Percentiles rank a stretch among this genome's conserved stretches.
phyloP scores from a whole-genome alignment of 1,140 invertebrate species.

The Drosophila pallidifrons region DNA sequence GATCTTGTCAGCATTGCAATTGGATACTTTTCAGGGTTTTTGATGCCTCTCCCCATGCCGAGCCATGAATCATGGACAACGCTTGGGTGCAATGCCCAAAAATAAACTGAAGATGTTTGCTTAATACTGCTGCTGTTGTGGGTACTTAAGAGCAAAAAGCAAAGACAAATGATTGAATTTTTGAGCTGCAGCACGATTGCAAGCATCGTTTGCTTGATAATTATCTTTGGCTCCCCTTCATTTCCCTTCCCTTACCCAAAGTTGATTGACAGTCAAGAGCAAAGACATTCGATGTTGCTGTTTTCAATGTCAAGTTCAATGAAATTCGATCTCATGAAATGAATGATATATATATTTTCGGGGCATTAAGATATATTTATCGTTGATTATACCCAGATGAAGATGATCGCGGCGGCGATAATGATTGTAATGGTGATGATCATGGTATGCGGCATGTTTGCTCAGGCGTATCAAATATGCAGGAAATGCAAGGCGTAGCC shows the following conservation, averaged over 20 bases:
- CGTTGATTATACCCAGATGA: conserved; percentile 41
- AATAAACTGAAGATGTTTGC: conserved; percentile 55
- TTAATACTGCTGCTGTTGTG: conserved; percentile 11
- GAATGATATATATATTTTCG: conserved; percentile 40
- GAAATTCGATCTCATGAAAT: conserved; percentile 58
- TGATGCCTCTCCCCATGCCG: background rate
- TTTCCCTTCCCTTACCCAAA: conserved; percentile 26
- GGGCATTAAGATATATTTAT: conserved; percentile 47
- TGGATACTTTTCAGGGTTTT: conserved; percentile 59
- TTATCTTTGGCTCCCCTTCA: conserved; percentile 38
- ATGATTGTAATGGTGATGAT: conserved; percentile 13
- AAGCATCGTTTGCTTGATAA: conserved; percentile 60
- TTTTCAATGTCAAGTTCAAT: conserved; percentile 79
- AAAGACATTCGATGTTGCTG: conserved; percentile 10
- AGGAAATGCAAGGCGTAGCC: conserved; percentile 68
- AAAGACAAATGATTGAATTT: conserved; percentile 57
- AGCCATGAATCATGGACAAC: conserved; percentile 37
- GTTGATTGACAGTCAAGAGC: conserved; percentile 61
- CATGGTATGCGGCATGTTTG: conserved; percentile 41
- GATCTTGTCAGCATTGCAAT: conserved; percentile 77
- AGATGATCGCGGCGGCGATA: conserved; percentile 5
- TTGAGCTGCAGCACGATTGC: conserved; percentile 20
- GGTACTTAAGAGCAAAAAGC: conserved; percentile 51
- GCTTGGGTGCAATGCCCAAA: conserved; percentile 62
- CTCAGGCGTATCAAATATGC: conserved; percentile 61